Percentiles rank a stretch among this genome's conserved stretches.
Evolutionary conservation across 2,113 vertebrate species (phyloP).

Genomic region (Ovis canadensis): DNA sequence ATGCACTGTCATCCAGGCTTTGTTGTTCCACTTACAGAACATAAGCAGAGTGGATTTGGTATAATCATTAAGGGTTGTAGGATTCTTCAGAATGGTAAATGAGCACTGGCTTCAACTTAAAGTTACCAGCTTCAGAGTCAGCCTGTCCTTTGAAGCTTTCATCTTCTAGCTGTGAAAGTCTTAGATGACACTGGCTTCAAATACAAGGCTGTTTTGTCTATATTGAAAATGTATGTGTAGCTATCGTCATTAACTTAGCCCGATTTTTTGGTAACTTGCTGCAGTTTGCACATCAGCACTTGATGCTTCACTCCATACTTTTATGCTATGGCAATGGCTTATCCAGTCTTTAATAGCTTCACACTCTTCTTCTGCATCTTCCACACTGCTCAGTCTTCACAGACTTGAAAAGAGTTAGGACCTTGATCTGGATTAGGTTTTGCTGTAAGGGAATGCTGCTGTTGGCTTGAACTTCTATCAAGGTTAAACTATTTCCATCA

Average conservation of each 20-base stretch:
- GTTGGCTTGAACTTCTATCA: neutral
- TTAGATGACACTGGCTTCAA: too few relatives aligned
- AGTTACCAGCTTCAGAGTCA: neutral
- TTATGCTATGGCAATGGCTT: neutral
- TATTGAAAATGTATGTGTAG: neutral
- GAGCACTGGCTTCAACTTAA: neutral
- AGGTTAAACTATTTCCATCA: neutral
- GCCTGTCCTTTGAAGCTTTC: neutral
- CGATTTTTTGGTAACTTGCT: neutral
- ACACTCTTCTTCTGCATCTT: neutral
- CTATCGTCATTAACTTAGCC: neutral
- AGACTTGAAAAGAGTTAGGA: neutral
- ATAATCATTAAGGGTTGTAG: too few relatives aligned
- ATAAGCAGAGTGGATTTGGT: neutral
- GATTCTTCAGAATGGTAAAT: neutral
- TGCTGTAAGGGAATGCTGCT: neutral
- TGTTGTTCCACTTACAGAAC: neutral
- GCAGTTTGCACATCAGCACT: neutral
- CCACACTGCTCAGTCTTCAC: neutral
- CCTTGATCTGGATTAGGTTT: neutral
- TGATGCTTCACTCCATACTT: neutral
- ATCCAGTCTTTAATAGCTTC: neutral
- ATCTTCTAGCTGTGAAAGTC: neutral
- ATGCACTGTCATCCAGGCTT: neutral
- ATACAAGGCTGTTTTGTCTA: neutral